Conservation (phyloP, 1,140 invertebrate genomes). For the Eumeta japonica region DNA sequence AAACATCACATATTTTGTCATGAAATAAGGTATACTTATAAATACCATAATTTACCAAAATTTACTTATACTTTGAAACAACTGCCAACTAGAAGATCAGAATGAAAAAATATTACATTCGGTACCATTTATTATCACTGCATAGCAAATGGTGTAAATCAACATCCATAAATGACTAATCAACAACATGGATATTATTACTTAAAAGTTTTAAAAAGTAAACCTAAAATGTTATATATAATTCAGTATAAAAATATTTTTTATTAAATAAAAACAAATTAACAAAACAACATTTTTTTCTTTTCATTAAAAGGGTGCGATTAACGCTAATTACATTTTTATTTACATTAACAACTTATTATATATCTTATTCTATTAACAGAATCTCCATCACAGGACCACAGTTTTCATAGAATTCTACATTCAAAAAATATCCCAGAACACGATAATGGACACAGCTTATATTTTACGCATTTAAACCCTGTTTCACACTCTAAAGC, state of each 20-base stretch:
- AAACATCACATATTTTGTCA: too few relatives aligned
- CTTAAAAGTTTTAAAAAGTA: slow-evolving; percentile 39
- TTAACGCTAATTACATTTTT: slow-evolving; percentile 25
- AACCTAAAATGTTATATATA: slow-evolving; percentile 34
- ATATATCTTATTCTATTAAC: slow-evolving; percentile 28
- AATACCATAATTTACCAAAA: too few relatives aligned
- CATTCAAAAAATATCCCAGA: neutral
- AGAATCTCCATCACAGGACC: slow-evolving; percentile 33
- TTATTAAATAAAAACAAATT: slow-evolving; percentile 52
- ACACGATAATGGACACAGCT: slow-evolving; percentile 2
- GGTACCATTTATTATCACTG: slow-evolving; percentile 56
- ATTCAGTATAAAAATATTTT: slow-evolving; percentile 42
- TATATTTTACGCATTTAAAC: slow-evolving; percentile 5
- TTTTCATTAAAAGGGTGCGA: slow-evolving; percentile 46
- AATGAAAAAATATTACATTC: too few relatives aligned
- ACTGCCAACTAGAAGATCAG: too few relatives aligned
- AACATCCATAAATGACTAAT: slow-evolving; percentile 54
- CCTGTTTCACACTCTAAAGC: slow-evolving; percentile 2
- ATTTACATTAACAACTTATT: slow-evolving; percentile 46
- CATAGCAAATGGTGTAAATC: slow-evolving; percentile 51
- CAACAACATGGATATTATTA: slow-evolving; percentile 53
- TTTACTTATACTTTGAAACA: too few relatives aligned
- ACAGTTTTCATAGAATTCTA: neutral
- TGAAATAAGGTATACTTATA: too few relatives aligned
- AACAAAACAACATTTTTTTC: slow-evolving; percentile 47